Conservation (phyloP, 1,140 invertebrate species). For the Drosophila orena region DNA sequence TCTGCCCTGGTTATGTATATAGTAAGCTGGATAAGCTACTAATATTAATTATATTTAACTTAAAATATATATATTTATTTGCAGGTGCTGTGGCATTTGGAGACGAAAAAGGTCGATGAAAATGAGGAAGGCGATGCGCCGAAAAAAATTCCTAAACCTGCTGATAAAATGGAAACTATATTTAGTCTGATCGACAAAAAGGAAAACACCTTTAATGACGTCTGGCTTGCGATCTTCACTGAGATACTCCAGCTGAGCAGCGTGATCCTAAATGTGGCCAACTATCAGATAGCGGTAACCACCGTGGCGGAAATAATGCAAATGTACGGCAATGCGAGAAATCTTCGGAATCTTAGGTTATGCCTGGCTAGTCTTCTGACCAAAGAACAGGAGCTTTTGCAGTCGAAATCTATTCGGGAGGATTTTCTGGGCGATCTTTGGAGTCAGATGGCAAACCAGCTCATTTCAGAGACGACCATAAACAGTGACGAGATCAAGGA, state of each 20-base stretch:
- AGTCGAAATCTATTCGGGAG: constrained; percentile 14
- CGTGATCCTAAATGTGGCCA: constrained; percentile 51
- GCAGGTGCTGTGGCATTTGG: constrained; percentile 57
- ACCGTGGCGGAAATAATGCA: constrained; percentile 43
- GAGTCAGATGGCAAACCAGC: constrained; percentile 51
- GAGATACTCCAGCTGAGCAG: constrained; percentile 55
- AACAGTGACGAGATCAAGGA: constrained; percentile 59
- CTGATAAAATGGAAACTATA: constrained; percentile 57
- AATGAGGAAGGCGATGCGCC: constrained; percentile 20
- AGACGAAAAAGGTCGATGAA: background rate
- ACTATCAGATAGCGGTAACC: constrained; percentile 52
- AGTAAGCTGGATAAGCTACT: constrained; percentile 29
- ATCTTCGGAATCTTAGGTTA: constrained; percentile 53
- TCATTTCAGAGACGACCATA: constrained; percentile 57
- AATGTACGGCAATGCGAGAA: constrained; percentile 57
- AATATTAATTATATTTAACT: background rate
- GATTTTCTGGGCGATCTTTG: constrained; percentile 44
- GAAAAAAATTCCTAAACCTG: constrained; percentile 38
- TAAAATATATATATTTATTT: background rate
- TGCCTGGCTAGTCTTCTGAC: constrained; percentile 45
- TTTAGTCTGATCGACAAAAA: constrained; percentile 54
- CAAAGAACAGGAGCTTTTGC: constrained; percentile 34
- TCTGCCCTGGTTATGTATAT: constrained; percentile 64
- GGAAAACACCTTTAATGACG: constrained; percentile 59
- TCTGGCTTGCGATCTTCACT: constrained; percentile 73